phyloP scores from a whole-genome alignment of 2,888 invertebrate genomes.

The Sphaeridia pumilis region DNA sequence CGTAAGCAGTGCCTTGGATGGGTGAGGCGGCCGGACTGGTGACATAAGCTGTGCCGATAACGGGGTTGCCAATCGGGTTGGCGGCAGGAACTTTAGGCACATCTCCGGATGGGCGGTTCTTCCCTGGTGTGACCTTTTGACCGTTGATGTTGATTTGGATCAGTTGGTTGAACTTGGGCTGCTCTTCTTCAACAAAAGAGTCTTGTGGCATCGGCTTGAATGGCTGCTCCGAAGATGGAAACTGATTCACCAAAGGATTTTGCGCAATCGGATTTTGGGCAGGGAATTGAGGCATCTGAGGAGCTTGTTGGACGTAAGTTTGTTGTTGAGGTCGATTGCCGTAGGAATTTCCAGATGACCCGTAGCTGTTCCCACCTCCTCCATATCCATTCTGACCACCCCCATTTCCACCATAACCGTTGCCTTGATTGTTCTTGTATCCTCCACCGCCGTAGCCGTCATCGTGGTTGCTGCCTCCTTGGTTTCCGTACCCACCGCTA shows the following conservation, averaged over 20 bases:
- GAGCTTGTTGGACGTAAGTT: too few relatives aligned
- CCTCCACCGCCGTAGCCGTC: not conserved
- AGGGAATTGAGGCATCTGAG: too few relatives aligned
- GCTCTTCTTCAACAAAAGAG: not conserved
- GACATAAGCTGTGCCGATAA: not conserved
- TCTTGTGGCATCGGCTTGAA: too few relatives aligned
- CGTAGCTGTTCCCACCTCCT: too few relatives aligned
- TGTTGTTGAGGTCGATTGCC: too few relatives aligned
- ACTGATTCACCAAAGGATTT: not conserved
- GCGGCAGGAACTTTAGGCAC: not conserved
- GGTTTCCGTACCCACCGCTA: too few relatives aligned
- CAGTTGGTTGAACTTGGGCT: conserved; percentile 1
- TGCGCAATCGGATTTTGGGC: not conserved
- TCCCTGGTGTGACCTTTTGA: not conserved
- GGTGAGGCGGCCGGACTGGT: not conserved
- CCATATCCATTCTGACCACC: too few relatives aligned
- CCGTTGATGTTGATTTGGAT: not conserved
- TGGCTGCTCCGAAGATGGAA: too few relatives aligned
- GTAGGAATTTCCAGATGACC: too few relatives aligned
- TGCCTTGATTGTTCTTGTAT: too few relatives aligned
- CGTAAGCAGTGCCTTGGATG: not conserved
- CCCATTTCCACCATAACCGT: too few relatives aligned
- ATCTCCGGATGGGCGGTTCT: not conserved
- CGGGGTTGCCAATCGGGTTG: not conserved
- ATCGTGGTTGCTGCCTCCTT: not conserved